Conservation (phyloP, 2,797 vertebrate genomes). For the Todus mexicanus region DNA sequence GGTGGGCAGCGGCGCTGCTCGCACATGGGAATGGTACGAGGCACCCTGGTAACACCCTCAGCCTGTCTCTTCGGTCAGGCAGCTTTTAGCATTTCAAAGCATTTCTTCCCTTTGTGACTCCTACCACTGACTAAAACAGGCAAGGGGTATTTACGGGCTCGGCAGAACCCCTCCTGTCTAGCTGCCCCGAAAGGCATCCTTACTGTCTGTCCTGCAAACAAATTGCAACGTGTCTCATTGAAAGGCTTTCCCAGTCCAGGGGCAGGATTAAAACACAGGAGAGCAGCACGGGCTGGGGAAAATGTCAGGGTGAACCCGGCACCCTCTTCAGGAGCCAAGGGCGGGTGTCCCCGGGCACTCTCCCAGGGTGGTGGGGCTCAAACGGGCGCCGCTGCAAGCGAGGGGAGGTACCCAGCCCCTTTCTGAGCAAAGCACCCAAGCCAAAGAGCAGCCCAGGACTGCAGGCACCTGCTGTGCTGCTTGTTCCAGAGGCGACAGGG, state of each 20-base stretch:
- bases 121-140: background rate
- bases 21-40: background rate
- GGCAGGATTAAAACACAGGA: background rate
- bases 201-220: background rate
- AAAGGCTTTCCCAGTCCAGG: background rate
- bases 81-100: conserved; percentile 59
- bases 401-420: background rate
- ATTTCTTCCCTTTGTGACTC: conserved; percentile 11
- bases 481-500: background rate
- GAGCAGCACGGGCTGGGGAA: background rate
- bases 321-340: background rate
- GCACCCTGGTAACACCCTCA: background rate
- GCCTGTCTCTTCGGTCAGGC: background rate
- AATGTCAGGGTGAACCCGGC: background rate
- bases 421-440: background rate
- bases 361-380: background rate
- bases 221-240: background rate
- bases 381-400: accelerated
- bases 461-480: background rate
- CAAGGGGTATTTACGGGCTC: background rate
- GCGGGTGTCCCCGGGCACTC: accelerated
- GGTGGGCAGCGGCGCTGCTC: background rate
- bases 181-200: background rate
- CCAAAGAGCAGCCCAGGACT: background rate
- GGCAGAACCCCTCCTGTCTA: background rate